Base-by-base conservation (phyloP, 2,797 vertebrate genomes). In the Apodemus agrarius region DNA sequence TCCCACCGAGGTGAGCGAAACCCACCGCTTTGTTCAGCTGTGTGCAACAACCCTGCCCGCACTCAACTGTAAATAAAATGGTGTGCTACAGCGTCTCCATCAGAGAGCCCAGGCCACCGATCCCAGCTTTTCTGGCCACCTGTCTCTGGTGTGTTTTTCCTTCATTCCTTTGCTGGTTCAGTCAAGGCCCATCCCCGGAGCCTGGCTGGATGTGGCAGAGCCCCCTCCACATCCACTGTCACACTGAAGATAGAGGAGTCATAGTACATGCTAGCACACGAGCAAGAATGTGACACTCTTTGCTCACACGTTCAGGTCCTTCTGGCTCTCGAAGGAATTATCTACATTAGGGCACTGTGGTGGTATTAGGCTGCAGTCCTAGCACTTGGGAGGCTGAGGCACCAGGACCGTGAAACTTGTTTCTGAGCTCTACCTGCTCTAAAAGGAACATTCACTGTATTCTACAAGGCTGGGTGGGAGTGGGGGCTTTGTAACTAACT, bases 391-490 rank as follows among this genome's bases (percentile, higher is more conserved):
- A 74, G 52, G 52, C 79, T 34, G 37, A 82, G 78, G 74, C 40
- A 65, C 75, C 12, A 78, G 40, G 37, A 24, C n/a, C 34, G 72
- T 46, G 19, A 78, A 76, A 26, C 40, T 78, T n/a, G 37, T 34
- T n/a, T 78, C 22, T 4, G 46, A 34, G 10, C 12, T 37, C 14
- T 14, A 43, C 17, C 29, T 3, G 31, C 52, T 74, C 24, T 12
- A 37, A 75, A 61, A 34, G 21, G 14, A 52, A 93, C 6, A 57
- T 87, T 89, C 69, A 67, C 22, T 59, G 3, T 75, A 52, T 24
- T 89, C 0, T 0, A 61, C 37, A 82, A 31, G n/a, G 16, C 69
- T 31, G 57, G 69, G 57, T 22, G 10, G 31, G 69, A 37, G 46
- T 14, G 1, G 19, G 6, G 21, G 0, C 22, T 37, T 67, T 29